A percentile compares a stretch with the other conserved stretches of the same genome.
Conservation (phyloP, 2,797 vertebrate species). For the Enteromius trimaculatus region DNA sequence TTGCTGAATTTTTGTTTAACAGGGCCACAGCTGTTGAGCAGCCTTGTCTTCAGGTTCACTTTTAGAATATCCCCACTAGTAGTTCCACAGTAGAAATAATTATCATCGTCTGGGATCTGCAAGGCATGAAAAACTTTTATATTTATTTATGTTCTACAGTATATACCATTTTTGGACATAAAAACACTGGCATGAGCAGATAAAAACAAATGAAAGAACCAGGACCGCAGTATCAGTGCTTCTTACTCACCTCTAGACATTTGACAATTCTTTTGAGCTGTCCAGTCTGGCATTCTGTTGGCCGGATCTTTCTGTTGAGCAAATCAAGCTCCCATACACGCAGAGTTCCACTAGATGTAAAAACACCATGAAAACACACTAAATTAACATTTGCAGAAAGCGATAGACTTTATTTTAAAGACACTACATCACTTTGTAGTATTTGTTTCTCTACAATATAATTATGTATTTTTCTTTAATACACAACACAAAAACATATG, state of each 20-base stretch:
- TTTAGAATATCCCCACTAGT: slow-evolving; percentile 89
- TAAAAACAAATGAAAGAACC: not conserved
- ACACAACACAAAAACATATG: too few relatives aligned
- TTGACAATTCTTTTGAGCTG: slow-evolving; percentile 81
- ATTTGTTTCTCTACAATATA: too few relatives aligned
- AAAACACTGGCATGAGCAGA: not conserved
- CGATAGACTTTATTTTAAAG: not conserved
- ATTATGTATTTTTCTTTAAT: too few relatives aligned
- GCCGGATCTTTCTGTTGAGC: slow-evolving; percentile 82
- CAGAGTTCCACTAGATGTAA: slow-evolving; percentile 77
- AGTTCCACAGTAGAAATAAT: slow-evolving; percentile 86
- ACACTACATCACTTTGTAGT: not conserved
- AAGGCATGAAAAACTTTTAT: not conserved
- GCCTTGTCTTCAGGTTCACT: slow-evolving; percentile 77
- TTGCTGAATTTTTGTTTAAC: slow-evolving; percentile 79
- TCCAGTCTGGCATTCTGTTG: slow-evolving; percentile 82
- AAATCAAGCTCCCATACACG: slow-evolving; percentile 89
- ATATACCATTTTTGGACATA: not conserved
- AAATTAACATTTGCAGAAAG: not conserved
- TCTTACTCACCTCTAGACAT: slow-evolving; percentile 78
- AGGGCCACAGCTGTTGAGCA: slow-evolving; percentile 80
- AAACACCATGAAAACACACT: not conserved
- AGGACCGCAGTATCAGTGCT: not conserved
- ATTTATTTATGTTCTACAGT: not conserved
- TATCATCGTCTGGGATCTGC: slow-evolving; percentile 83